phyloP scores from a whole-genome alignment of 2,797 vertebrate species.

The Pangasius larnaudii region DNA sequence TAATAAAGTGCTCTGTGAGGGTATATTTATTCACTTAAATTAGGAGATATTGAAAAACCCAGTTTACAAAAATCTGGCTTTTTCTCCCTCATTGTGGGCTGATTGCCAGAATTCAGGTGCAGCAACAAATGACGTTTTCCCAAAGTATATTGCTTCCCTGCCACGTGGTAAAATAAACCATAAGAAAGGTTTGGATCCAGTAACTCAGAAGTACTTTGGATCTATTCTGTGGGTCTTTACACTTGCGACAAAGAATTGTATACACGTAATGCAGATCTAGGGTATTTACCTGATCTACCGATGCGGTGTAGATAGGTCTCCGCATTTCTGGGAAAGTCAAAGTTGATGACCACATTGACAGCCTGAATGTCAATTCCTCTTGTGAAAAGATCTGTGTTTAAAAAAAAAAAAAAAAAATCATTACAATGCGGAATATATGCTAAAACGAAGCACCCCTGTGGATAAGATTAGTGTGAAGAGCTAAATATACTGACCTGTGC shows the following conservation, averaged over 20 bases:
- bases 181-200: neutral
- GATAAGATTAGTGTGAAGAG: neutral
- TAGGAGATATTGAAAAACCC: too few relatives aligned
- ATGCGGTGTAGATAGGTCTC: conserved; percentile 86
- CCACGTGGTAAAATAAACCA: neutral
- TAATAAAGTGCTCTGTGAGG: too few relatives aligned
- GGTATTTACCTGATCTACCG: conserved; percentile 78
- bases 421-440: neutral
- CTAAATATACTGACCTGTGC: conserved; percentile 73
- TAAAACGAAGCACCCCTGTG: neutral
- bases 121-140: neutral
- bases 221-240: neutral
- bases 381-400: conserved; percentile 80
- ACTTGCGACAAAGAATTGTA: neutral
- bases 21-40: too few relatives aligned
- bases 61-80: too few relatives aligned
- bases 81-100: neutral
- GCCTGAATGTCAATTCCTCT: conserved; percentile 86
- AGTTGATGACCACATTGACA: conserved; percentile 85
- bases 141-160: neutral
- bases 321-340: conserved; percentile 83
- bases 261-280: neutral
- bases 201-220: neutral
- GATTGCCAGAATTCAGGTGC: neutral
- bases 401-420: neutral